Evolutionary conservation across 1,140 invertebrate species (phyloP).

Genomic region (Aricia agestis): DNA sequence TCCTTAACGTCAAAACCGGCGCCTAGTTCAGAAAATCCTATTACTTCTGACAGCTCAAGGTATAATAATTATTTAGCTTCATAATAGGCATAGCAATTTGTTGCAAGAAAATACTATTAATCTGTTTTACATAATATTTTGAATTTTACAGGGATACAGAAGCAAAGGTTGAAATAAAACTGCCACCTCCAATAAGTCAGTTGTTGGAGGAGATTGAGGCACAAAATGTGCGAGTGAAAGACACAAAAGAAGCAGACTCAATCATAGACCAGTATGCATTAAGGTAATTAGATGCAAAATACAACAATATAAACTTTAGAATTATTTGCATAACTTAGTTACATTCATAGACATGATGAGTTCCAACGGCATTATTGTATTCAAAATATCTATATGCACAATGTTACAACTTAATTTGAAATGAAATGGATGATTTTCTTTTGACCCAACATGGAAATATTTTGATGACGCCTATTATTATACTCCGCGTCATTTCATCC

Average conservation of each 20-base stretch:
- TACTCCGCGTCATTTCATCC: no score
- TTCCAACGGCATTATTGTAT: neutral
- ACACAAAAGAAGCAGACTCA: slow-evolving; percentile 31
- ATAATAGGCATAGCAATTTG: no score
- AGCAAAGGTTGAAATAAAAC: slow-evolving; percentile 49
- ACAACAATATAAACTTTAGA: neutral
- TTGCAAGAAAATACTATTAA: no score
- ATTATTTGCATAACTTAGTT: neutral
- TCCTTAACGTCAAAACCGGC: slow-evolving; percentile 61
- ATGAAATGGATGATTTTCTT: no score
- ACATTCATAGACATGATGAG: neutral
- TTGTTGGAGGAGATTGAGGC: slow-evolving; percentile 46
- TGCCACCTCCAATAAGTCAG: slow-evolving; percentile 39
- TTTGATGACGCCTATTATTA: no score
- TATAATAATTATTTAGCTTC: slow-evolving; percentile 21
- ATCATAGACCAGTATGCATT: slow-evolving; percentile 37
- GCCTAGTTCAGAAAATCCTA: slow-evolving; percentile 62
- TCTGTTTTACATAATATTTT: neutral
- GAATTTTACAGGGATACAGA: slow-evolving; percentile 44
- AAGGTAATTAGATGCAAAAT: slow-evolving; percentile 31
- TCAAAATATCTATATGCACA: no score
- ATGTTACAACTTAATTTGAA: no score
- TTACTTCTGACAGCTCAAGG: slow-evolving; percentile 71
- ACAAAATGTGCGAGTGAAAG: slow-evolving; percentile 28
- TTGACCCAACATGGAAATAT: no score